Percentiles rank a stretch among this genome's conserved stretches.
Evolutionary conservation across 2,113 vertebrate species (phyloP).

Genomic region (Datnioides undecimradiatus): DNA sequence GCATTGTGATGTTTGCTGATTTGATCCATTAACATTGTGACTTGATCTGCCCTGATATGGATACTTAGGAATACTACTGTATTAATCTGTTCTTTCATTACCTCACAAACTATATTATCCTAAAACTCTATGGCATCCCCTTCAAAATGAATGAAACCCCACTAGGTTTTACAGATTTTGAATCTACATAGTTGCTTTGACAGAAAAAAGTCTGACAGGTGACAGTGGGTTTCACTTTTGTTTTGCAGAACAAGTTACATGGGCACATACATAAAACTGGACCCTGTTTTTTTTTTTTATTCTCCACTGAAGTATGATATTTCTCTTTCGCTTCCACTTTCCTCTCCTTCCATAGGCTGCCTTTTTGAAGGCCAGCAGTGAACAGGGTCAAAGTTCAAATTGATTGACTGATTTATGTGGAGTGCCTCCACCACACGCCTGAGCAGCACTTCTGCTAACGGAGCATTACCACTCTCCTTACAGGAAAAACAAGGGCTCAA

Average conservation of each 20-base stretch:
- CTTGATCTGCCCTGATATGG: neutral
- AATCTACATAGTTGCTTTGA: neutral
- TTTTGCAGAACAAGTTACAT: neutral
- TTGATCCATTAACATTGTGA: neutral
- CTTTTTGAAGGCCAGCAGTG: constrained; percentile 42
- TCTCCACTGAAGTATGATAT: constrained; percentile 15
- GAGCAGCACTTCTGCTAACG: constrained; percentile 11
- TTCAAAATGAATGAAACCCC: no score
- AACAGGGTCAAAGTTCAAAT: constrained; percentile 44
- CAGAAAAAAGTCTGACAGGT: neutral
- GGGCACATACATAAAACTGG: neutral
- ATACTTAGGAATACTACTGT: no score
- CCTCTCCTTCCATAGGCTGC: constrained; percentile 9
- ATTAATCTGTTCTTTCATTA: neutral
- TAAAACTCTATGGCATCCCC: no score
- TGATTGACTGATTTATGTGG: constrained; percentile 33
- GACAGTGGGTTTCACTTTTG: neutral
- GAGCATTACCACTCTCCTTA: neutral
- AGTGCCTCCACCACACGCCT: neutral
- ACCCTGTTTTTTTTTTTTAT: no score
- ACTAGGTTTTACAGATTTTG: neutral
- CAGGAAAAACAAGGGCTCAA: constrained; percentile 7
- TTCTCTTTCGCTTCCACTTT: constrained; percentile 27
- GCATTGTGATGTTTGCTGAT: neutral
- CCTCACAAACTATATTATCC: neutral